Conservation (phyloP, 2,888 invertebrate species). For the Drosophila kambysellisi region DNA sequence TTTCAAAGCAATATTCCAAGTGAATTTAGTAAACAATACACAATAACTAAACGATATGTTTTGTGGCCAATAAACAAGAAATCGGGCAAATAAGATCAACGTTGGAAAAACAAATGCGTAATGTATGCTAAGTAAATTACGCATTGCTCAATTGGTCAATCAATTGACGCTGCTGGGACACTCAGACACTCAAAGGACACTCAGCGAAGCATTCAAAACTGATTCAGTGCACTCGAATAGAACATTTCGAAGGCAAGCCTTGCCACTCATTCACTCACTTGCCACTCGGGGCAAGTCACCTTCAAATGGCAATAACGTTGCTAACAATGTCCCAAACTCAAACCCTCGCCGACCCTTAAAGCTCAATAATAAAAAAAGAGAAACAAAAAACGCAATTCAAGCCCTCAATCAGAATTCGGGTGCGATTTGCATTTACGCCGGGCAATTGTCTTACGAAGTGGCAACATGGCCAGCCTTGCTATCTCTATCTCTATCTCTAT, state of each 20-base stretch:
- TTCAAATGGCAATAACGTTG: constrained; percentile 34
- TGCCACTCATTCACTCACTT: background rate
- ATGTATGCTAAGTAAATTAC: constrained; percentile 45
- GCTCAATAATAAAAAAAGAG: background rate
- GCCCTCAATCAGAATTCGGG: constrained; percentile 40
- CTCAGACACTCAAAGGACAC: constrained; percentile 12
- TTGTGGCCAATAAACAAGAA: background rate
- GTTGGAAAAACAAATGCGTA: constrained; percentile 7
- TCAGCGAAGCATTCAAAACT: constrained; percentile 27
- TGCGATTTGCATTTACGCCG: constrained; percentile 60
- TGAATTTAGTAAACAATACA: background rate
- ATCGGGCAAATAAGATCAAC: constrained; percentile 14
- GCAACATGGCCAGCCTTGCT: constrained; percentile 57
- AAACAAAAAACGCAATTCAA: constrained; percentile 16
- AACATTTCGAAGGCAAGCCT: constrained; percentile 25
- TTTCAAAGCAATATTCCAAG: background rate
- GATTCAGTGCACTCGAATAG: constrained; percentile 41
- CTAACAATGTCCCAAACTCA: constrained; percentile 3
- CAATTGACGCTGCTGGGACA: constrained; percentile 29
- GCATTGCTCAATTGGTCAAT: constrained; percentile 54
- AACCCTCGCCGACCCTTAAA: constrained; percentile 1
- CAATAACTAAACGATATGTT: background rate
- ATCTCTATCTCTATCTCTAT: background rate
- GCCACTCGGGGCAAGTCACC: constrained; percentile 28
- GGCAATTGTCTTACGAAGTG: constrained; percentile 75